Evolutionary conservation across 2,888 invertebrate genomes (phyloP).

Genomic region (Dicyrtomina minuta): DNA sequence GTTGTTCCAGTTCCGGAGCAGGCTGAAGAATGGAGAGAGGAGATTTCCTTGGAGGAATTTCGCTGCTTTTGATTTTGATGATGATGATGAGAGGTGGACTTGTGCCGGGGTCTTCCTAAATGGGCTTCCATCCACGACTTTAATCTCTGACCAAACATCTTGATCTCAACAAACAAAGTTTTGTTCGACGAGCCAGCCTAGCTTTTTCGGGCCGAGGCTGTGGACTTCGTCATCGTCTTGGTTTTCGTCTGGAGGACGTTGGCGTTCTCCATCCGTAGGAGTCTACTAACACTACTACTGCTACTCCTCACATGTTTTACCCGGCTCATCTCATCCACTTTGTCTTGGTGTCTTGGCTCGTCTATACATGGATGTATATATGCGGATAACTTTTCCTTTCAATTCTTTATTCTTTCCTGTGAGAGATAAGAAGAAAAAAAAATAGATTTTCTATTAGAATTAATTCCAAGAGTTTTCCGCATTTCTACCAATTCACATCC

Average conservation of each 20-base stretch:
- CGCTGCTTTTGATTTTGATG: constrained; percentile 18
- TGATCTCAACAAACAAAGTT: constrained; percentile 25
- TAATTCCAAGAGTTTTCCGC: not conserved
- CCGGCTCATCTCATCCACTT: constrained; percentile 1
- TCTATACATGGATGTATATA: too few relatives aligned
- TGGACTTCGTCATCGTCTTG: not conserved
- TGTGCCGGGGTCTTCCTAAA: constrained; percentile 50
- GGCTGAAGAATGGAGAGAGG: not conserved
- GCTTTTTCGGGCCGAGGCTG: constrained; percentile 21
- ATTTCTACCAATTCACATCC: too few relatives aligned
- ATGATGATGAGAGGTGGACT: constrained; percentile 32
- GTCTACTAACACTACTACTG: too few relatives aligned
- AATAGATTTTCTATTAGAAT: too few relatives aligned
- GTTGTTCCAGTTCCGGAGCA: not conserved
- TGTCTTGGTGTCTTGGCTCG: too few relatives aligned
- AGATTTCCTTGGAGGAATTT: constrained; percentile 14
- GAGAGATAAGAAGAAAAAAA: too few relatives aligned
- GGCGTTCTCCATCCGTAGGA: not conserved
- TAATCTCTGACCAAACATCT: constrained; percentile 53
- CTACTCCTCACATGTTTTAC: constrained; percentile 3
- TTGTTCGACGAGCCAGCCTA: not conserved
- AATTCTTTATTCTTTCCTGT: not conserved
- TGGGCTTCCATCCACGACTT: constrained; percentile 54
- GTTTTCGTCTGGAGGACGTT: too few relatives aligned
- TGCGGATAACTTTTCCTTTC: not conserved